Evolutionary conservation across 2,888 invertebrate species (phyloP).

Genomic region (Sepioteuthis lessoniana): DNA sequence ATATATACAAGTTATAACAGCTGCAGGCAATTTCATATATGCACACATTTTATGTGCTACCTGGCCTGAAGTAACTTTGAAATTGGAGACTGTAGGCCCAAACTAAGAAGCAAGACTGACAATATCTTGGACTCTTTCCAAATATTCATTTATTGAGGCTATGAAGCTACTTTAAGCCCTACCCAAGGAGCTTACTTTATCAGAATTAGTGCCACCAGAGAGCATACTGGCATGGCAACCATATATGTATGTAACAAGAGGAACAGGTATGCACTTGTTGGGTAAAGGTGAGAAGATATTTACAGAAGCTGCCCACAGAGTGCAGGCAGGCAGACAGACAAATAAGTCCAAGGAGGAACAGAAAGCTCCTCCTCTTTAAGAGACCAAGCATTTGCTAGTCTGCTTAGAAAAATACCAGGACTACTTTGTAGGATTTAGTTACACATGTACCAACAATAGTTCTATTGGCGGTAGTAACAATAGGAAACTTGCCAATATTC

Average conservation of each 20-base stretch:
- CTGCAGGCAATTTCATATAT: neutral
- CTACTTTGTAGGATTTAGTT: neutral
- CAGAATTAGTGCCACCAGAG: neutral
- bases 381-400: neutral
- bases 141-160: neutral
- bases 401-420: neutral
- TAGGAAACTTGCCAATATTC: neutral
- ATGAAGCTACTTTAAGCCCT: neutral
- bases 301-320: neutral
- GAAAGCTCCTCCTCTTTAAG: neutral
- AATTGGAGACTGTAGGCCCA: neutral
- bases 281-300: neutral
- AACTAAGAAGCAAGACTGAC: neutral
- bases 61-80: neutral
- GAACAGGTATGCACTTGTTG: neutral
- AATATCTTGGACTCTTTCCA: neutral
- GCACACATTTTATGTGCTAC: neutral
- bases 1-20: too few species aligned
- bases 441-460: neutral
- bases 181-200: neutral
- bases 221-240: neutral
- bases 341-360: neutral
- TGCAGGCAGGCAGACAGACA: constrained; percentile 4
- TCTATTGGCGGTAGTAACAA: neutral
- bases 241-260: constrained; percentile 8